Evolutionary conservation across 1,140 invertebrate genomes (phyloP), one percentile per base, ranked within the genome.

Genomic region (Brachionus manjavacas): DNA sequence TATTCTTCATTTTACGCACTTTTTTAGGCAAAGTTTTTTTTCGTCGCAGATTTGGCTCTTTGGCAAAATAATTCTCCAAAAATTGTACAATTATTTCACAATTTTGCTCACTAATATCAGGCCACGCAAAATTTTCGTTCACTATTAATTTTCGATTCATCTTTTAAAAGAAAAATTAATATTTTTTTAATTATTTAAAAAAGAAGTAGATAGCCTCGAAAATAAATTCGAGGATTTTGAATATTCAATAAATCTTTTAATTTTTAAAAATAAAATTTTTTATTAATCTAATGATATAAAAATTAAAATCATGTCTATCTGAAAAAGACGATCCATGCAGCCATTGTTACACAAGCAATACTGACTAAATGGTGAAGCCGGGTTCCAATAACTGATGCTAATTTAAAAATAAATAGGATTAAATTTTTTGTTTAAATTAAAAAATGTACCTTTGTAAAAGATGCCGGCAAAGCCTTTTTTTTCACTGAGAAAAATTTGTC

Each of bases 401-500:
- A 72, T 16, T 16, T 12, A n/a, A n/a, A 2, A 31, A 31, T 31
- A 4, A 31, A 31, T 14, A 3, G 6, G 23, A 46, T 9, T 60
- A 35, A 35, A 52, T 1, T 11, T 60, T n/a, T 12, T 49, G n/a
- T 12, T 3, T 23, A 11, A 70, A 11, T 41, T 14, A 52, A 23
- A 16, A n/a, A 28, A 66, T 43, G 70, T 86, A 89, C 88, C 88
- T 89, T 90, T 90, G 85, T 90, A 89, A 85, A 90, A 89, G n/a
- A 90, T 86, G 11, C 89, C 89, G 43, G 88, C 80, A 79, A 90
- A 88, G 20, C 89, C 89, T 85, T 89, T 89, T 83, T 88, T 89
- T 85, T 89, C 88, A 35, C 88, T 88, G 9, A 90, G 84, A 84
- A 89, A 87, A 88, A 88, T 88, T 84, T 89, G 86, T 70, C 88